These are phyloP conservation scores for Acrossocheilus fasciatus DNA, from an alignment of 2,797 vertebrate species.

Conservation along the genomic window DNA sequence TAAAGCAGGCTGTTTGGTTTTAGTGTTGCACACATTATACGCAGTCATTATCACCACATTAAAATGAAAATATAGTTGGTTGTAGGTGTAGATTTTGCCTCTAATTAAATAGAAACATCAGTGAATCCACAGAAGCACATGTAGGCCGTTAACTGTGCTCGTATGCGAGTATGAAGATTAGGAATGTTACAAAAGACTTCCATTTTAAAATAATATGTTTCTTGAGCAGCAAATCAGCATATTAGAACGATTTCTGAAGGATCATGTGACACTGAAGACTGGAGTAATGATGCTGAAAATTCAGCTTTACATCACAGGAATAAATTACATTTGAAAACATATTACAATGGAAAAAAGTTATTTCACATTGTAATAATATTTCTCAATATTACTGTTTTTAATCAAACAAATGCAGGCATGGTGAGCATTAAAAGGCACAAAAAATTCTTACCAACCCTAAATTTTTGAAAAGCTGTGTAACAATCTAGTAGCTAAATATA, in stretches of 20 bases:
- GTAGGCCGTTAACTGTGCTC: not conserved
- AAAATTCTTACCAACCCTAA: not conserved
- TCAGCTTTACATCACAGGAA: not conserved
- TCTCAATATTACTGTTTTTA: not conserved
- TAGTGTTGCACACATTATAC: conserved; percentile 12
- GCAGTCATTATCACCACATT: conserved; percentile 13
- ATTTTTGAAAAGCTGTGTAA: not conserved
- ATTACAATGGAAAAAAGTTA: not conserved
- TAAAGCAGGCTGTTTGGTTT: conserved; percentile 16
- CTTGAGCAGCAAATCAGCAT: not conserved
- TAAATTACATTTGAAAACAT: not conserved
- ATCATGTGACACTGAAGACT: not conserved
- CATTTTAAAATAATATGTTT: not conserved
- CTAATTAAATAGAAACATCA: conserved; percentile 42
- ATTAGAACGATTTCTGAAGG: not conserved
- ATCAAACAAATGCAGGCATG: not conserved
- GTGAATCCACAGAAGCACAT: conserved; percentile 3
- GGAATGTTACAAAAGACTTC: not conserved
- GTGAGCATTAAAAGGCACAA: not conserved
- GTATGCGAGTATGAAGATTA: not conserved
- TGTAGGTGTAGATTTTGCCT: not conserved
- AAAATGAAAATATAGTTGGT: conserved; percentile 3
- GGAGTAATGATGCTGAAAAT: not conserved
- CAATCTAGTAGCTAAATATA: not conserved
- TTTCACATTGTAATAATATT: not conserved